A percentile compares a stretch with the other conserved stretches of the same genome.
These are phyloP conservation scores for Oscheius sp. DNA, from an alignment of 2,888 invertebrate species.

Conservation along the genomic window DNA sequence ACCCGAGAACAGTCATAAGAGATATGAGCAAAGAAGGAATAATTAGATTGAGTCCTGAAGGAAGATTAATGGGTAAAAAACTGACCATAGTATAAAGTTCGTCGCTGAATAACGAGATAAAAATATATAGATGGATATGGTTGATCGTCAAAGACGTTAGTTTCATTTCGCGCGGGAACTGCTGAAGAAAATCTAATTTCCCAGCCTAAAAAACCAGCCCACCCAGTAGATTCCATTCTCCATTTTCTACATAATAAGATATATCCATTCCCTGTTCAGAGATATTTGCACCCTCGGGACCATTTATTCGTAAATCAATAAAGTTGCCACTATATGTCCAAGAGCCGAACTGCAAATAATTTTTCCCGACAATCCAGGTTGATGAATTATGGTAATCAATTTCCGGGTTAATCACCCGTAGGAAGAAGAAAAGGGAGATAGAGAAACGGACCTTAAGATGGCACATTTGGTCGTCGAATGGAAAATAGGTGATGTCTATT, in stretches of 20 bases:
- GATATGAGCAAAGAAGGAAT: slow-evolving; percentile 98
- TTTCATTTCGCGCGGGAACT: slow-evolving; percentile 57
- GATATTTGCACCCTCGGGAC: slow-evolving; percentile 50
- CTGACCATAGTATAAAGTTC: slow-evolving; percentile 89
- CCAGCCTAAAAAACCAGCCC: not conserved
- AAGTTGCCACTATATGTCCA: slow-evolving; percentile 92
- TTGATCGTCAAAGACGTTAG: slow-evolving; percentile 89
- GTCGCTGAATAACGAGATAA: slow-evolving; percentile 90
- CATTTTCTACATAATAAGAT: slow-evolving; percentile 95
- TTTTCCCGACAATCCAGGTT: slow-evolving; percentile 9
- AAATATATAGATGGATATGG: slow-evolving; percentile 87
- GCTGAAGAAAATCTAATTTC: slow-evolving; percentile 35
- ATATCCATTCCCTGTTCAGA: slow-evolving; percentile 58
- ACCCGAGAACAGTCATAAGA: slow-evolving; percentile 96
- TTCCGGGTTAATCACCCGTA: not conserved
- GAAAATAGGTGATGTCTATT: slow-evolving; percentile 90
- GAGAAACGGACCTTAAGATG: slow-evolving; percentile 48
- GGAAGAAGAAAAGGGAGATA: too few species aligned
- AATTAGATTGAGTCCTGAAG: slow-evolving; percentile 88
- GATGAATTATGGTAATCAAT: slow-evolving; percentile 24
- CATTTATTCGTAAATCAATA: slow-evolving; percentile 81
- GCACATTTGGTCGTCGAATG: slow-evolving; percentile 75
- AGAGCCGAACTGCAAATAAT: slow-evolving; percentile 81
- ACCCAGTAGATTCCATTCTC: slow-evolving; percentile 93
- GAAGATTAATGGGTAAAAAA: not conserved